Base-by-base conservation (phyloP, 2,888 invertebrate genomes). In the Phorcus lineatus region DNA sequence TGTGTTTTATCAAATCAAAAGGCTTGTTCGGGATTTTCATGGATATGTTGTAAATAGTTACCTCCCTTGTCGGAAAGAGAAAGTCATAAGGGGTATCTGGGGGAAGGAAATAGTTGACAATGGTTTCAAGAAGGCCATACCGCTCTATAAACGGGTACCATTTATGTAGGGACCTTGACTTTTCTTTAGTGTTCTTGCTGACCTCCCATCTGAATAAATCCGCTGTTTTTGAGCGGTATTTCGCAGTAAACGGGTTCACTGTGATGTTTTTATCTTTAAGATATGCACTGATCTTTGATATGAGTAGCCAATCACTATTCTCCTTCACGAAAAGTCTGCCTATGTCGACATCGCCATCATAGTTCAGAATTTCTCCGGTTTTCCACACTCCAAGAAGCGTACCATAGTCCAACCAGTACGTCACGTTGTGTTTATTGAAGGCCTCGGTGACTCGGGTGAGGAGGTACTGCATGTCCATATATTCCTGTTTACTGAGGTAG, bases 331-430 rank as follows among this genome's bases (percentile, higher is more conserved):
- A 66, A 24, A 67, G 24, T n/a, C 80, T 52, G 16, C 76, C 76
- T 1, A 80, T 40, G 28, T 80, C 80, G 13, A 80, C 31, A 28
- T 80, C 80, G n/a, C 77, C 77, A 54, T 80, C 80, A 28, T 77
- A 66, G 7, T 28, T 62, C 9, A 80, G 47, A 36, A 80, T 80
- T 54, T 80, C 80, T 19, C 76, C 77, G 17, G 66, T 52, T 36
- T 67, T 28, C 17, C 75, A 16, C 22, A 54, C 80, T 31, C 80
- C 80, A 24, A 80, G 70, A 3, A 80, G 40, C 0, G 80, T 80
- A 22, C 80, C 80, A 28, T 36, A 80, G 70, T 80, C 80, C 40
- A 80, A 31, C 80, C 80, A 80, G 67, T 80, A 80, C 66, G 80
- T 77, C 36, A 67, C 77, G 40, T 80, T 80, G 52, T 77, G 76